Percentiles rank a stretch among this genome's conserved stretches.
Conservation (phyloP, 2,888 invertebrate species). For the Mimachlamys varia region DNA sequence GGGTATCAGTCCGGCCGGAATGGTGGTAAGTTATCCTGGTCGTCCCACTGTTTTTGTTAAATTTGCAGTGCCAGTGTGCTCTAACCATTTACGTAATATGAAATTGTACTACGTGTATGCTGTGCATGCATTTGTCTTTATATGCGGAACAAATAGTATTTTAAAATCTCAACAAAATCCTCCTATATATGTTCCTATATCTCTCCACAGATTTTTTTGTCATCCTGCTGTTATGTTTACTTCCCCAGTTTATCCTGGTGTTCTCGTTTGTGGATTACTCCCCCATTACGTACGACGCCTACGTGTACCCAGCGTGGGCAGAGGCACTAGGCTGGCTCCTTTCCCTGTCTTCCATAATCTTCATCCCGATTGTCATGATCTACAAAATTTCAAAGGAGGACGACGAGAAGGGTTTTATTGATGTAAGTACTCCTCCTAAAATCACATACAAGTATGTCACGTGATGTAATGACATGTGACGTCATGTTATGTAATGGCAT, state of each 20-base stretch:
- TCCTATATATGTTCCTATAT: too few species aligned
- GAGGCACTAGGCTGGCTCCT: conserved; percentile 78
- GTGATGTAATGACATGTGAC: too few species aligned
- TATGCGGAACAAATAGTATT: too few species aligned
- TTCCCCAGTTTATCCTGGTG: conserved; percentile 83
- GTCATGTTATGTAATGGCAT: too few species aligned
- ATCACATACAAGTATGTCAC: not conserved
- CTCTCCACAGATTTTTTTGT: too few species aligned
- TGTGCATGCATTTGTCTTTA: too few species aligned
- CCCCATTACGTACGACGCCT: conserved; percentile 72
- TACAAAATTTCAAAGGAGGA: conserved; percentile 66
- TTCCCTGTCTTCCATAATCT: conserved; percentile 70
- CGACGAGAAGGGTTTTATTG: conserved; percentile 55
- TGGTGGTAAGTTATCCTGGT: conserved; percentile 60
- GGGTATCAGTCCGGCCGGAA: conserved; percentile 66
- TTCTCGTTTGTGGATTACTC: conserved; percentile 78
- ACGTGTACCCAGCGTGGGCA: conserved; percentile 76
- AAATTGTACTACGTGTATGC: too few species aligned
- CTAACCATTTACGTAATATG: too few species aligned
- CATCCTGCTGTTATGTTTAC: too few species aligned
- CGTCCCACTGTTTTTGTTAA: too few species aligned
- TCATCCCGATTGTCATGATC: conserved; percentile 73
- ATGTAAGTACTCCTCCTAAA: not conserved
- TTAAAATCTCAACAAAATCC: too few species aligned
- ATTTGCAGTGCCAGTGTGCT: too few species aligned